Conservation (phyloP, 2,888 invertebrate species). For the Aquatica leii region DNA sequence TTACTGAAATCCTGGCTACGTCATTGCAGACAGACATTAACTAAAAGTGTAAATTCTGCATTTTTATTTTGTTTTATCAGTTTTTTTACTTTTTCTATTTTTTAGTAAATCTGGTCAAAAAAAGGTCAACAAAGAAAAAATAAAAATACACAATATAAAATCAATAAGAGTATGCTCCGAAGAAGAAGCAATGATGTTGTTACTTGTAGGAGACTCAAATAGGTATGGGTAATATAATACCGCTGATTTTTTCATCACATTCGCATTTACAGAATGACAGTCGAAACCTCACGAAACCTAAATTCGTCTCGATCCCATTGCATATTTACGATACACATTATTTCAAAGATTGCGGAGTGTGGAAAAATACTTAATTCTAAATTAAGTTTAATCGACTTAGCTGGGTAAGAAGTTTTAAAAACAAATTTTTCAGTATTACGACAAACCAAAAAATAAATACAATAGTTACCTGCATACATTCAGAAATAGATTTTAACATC, state of each 20-base stretch:
- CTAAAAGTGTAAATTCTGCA: too few relatives aligned
- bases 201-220: conserved; percentile 63
- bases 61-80: too few relatives aligned
- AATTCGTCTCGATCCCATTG: conserved; percentile 66
- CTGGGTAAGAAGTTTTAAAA: too few relatives aligned
- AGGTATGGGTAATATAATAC: too few relatives aligned
- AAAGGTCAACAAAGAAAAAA: conserved; percentile 60
- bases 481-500: too few relatives aligned
- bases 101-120: conserved; percentile 40
- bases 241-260: too few relatives aligned
- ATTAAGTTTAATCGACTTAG: conserved; percentile 65
- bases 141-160: conserved; percentile 62
- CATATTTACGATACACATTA: conserved; percentile 54
- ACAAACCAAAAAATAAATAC: too few relatives aligned
- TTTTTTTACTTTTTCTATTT: too few relatives aligned
- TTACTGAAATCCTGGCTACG: too few relatives aligned
- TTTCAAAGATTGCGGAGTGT: conserved; percentile 53
- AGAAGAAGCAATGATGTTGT: conserved; percentile 63
- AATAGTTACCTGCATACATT: too few relatives aligned
- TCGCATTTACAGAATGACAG: conserved; percentile 61
- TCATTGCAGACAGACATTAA: too few relatives aligned
- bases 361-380: conserved; percentile 60
- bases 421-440: too few relatives aligned
- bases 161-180: conserved; percentile 60
- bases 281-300: conserved; percentile 65